These are phyloP conservation scores for Nesometra sesokonis DNA, from an alignment of 35 echinoderm and acorn worm species.

Conservation along the genomic window DNA sequence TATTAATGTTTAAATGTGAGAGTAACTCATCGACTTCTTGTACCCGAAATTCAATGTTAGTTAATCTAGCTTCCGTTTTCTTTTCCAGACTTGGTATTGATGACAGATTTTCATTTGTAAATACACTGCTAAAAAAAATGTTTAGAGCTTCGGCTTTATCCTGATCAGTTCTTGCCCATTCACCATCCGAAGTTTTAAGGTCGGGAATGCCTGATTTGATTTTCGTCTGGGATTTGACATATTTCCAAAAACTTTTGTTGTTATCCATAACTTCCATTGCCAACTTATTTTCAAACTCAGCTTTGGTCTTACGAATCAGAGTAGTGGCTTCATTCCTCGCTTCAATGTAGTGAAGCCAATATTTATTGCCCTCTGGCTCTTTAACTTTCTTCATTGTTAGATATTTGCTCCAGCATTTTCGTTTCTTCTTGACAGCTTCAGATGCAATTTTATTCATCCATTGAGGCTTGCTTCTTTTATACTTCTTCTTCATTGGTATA, in stretches of 20 bases:
- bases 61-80: no score
- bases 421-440: neutral
- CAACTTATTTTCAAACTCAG: conserved; percentile 23
- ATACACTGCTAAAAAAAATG: conserved; percentile 1
- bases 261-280: conserved; percentile 24
- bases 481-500: neutral
- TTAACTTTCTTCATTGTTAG: neutral
- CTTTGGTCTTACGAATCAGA: conserved; percentile 6
- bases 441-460: conserved; percentile 5
- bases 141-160: conserved; percentile 18
- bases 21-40: no score
- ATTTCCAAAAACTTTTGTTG: conserved; percentile 26
- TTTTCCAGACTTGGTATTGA: neutral
- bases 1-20: no score
- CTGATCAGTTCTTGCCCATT: neutral
- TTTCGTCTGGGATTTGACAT: conserved; percentile 15
- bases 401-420: conserved; percentile 16
- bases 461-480: neutral
- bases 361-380: neutral
- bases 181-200: neutral
- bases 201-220: neutral
- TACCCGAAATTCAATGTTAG: no score
- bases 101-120: neutral
- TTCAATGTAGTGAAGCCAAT: neutral
- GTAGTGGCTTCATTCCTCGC: conserved; percentile 8